These are phyloP conservation scores for Drosophila hamatofila DNA, from an alignment of 2,888 invertebrate genomes.

Conservation along the genomic window DNA sequence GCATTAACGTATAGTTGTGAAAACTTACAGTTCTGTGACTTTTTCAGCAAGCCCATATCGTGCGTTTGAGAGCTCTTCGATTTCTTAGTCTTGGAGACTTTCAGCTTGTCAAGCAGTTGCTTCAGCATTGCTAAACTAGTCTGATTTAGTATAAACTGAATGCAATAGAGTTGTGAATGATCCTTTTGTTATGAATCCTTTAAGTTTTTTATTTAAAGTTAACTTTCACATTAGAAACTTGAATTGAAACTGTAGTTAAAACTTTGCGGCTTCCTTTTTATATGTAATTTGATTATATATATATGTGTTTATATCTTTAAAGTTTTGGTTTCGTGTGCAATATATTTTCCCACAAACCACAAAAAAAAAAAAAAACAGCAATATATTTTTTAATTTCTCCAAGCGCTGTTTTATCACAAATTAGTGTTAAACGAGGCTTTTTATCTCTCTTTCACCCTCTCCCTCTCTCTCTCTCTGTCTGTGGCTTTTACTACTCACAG, in stretches of 20 bases:
- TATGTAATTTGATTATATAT: conserved; percentile 21
- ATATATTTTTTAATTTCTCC: conserved; percentile 24
- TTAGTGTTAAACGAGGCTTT: conserved; percentile 27
- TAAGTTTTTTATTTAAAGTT: not conserved
- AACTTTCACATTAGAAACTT: conserved; percentile 53
- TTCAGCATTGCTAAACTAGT: conserved; percentile 46
- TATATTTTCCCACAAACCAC: conserved; percentile 52
- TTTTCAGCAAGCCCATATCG: conserved; percentile 37
- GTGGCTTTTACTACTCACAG: not conserved
- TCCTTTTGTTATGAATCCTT: not conserved
- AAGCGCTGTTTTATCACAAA: conserved; percentile 44
- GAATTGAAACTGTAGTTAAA: conserved; percentile 36
- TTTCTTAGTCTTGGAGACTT: conserved; percentile 10
- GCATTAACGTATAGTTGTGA: conserved; percentile 19
- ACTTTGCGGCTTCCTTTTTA: conserved; percentile 5
- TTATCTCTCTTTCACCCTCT: conserved; percentile 21
- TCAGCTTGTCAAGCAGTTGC: conserved; percentile 46
- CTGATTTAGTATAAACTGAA: not conserved
- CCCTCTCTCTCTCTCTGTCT: not conserved
- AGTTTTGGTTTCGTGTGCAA: conserved; percentile 52
- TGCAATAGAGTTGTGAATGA: not conserved
- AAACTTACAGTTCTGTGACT: conserved; percentile 39
- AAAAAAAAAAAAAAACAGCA: conserved; percentile 14
- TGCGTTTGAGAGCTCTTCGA: conserved; percentile 19
- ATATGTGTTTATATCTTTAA: not conserved